Base-by-base conservation (phyloP, 2,113 vertebrate genomes). In the Brevimyrus niger region DNA sequence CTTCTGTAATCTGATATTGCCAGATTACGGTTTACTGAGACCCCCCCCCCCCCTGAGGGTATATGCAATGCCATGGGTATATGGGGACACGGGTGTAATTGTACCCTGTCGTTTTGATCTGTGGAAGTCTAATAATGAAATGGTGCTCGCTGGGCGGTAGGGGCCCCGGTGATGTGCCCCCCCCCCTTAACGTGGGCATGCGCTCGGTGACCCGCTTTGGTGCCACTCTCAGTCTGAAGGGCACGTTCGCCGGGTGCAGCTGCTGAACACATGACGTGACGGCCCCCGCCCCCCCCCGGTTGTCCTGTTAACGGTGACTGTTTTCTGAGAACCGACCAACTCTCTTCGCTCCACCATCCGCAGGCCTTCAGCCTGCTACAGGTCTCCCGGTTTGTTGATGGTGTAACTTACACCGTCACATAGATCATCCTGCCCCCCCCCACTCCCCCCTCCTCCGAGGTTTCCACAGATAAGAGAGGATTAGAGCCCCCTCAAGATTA, bases 281-380 rank as follows among this genome's bases (percentile, higher is more conserved):
- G 3, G 69, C 13, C 4, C 4, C 94, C 94, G 94, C 95, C 92
- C 90, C 84, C 93, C 80, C 90, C 86, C 89, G 19, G 90, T 86
- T 31, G 80, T 7, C 17, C 76, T 82, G 4, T 47, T 23, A n/a
- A 4, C 3, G 19, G 61, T 35, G 87, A 48, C 21, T 21, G 23
- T 23, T 35, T 13, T 19, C 85, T 38, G 17, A 35, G 48, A 55
- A 17, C 27, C 4, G 50, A 31, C 55, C 46, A 15, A 15, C 13
- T 17, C 3, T 2, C 61, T 9, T 27, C 13, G 38, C 90, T 89
- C 80, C 86, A 42, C 73, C 7, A 55, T 85, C 88, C 85, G 73
- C 91, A 86, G 89, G n/a, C 44, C 69, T 7, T 13, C 44, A 10
- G 58, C 27, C 21, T 21, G 47, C 69, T 27, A 0, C 35, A 11